Evolutionary conservation across 2,797 vertebrate genomes (phyloP), one percentile per base, ranked within the genome.

Genomic region (Esox lucius): DNA sequence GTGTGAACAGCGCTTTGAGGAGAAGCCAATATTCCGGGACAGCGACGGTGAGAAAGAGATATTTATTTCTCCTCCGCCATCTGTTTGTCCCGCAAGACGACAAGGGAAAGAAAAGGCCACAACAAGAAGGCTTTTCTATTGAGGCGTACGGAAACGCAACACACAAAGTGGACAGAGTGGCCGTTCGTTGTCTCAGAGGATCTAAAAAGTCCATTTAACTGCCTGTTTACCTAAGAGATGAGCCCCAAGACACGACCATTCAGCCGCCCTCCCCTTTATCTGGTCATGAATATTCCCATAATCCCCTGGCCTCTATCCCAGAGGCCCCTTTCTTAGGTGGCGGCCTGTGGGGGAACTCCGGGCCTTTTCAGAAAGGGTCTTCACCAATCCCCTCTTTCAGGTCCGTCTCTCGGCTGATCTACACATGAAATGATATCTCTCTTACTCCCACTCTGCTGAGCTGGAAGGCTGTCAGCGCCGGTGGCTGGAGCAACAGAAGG

Each of bases 211-310:
- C 94, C 90, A 95, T 95, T 96, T 95, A 94, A 79, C 68, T 16
- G 80, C 17, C 39, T 96, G 95, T 98, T 97, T 96, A 95, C 96
- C 89, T 93, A 97, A 96, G 94, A 96, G 96, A 97, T 98, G 95
- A 98, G 93, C 94, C 89, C 89, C 90, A 94, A 95, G 95, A 95
- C 93, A 95, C 92, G 93, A 92, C 91, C 91, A 95, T 94, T 96
- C 94, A 94, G 92, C 93, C 90, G 90, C 88, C 88, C 87, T n/a
- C 17, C 89, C 93, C 95, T 95, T 96, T 96, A 95, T 95, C 93
- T 93, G 88, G 91, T 94, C 95, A 97, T 97, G 96, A 98, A 96
- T 97, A 97, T 96, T 97, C 95, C 94, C 92, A 95, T 96, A 97
- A 98, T 96, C 96, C 94, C 87, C 90, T 94, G 91, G 91, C 93